phyloP scores from a whole-genome alignment of 2,113 vertebrate genomes.

The Xenopus tropicalis region UCB_Xtro_10.0 CM004445.2:61103501-61104000 shows the following conservation, averaged over 20 bases:
- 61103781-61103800: too few relatives aligned
- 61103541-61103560: too few relatives aligned
- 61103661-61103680: slow-evolving; percentile 98
- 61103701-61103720: slow-evolving; percentile 93
- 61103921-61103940: not conserved
- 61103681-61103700: slow-evolving; percentile 97
- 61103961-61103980: slow-evolving; percentile 63
- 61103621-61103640: too few relatives aligned
- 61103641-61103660: too few relatives aligned
- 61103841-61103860: slow-evolving; percentile 97
- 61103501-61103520: too few relatives aligned
- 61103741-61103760: not conserved
- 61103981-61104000: slow-evolving; percentile 93
- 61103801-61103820: slow-evolving; percentile 66
- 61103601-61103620: too few relatives aligned
- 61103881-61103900: slow-evolving; percentile 82
- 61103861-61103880: slow-evolving; percentile 96
- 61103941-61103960: not conserved
- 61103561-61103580: too few relatives aligned
- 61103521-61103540: too few relatives aligned
- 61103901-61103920: slow-evolving; percentile 14
- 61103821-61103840: slow-evolving; percentile 81
- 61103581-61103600: too few relatives aligned
- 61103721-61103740: slow-evolving; percentile 67
- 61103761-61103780: too few relatives aligned